Evolutionary conservation across 2,888 invertebrate species (phyloP), one percentile per base, ranked within the genome.

Genomic region (Tricholauxania praeusta): DNA sequence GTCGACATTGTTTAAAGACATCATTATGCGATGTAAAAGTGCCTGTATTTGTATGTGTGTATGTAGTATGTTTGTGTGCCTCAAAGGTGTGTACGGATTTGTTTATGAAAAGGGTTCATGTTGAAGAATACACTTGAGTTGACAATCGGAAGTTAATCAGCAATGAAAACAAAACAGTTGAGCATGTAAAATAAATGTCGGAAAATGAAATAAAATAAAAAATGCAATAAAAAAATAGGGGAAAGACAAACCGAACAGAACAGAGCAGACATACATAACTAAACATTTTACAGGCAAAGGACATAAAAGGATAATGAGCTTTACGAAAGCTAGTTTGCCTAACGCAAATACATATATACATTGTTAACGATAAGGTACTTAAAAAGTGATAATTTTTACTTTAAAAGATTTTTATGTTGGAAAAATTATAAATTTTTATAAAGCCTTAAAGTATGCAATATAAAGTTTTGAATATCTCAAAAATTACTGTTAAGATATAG

Each of bases 121-220:
- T 62, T 52, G 39, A 22, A 62, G 62, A 63, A 63, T 62, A 52
- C 70, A 63, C 71, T 64, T 53, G 55, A 71, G 71, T 28, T 65
- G 65, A 59, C 71, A 71, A 71, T 65, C 64, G 71, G 65, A 71
- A 71, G 71, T 71, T 71, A 71, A 64, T 71, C 71, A 71, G 57
- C 68, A 70, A 59, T 4, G n/a, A 39, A 39, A 39, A 39, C 39
- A 39, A 22, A 62, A 52, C 12, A 64, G 17, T 62, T 39, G 28
- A 62, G 49, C 48, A 22, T 59, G 48, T 15, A 59, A 28, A 59
- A 59, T 19, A 39, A 39, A 39, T 39, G 39, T 39, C 39, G 39
- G 39, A 39, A 39, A 39, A 39, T 39, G 39, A 63, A 47, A 52
- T 22, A 10, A 52, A 15, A 55, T 52, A 70, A 63, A 62, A 70